A percentile compares a stretch with the other conserved stretches of the same genome.
Conservation (phyloP, 2,888 invertebrate genomes). For the Thymelicus lineola region DNA sequence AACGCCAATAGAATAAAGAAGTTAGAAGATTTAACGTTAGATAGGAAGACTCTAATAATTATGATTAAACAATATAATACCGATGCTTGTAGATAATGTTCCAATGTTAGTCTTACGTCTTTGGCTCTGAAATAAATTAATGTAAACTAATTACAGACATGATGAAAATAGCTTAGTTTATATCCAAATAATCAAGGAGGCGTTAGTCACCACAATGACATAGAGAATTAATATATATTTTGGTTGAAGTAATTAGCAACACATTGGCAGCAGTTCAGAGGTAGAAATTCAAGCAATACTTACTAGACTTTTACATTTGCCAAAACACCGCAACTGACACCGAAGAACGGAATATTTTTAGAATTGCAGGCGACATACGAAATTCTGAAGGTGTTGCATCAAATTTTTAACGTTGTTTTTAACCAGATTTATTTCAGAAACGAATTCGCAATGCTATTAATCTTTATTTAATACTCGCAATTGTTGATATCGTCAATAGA, state of each 20-base stretch:
- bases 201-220: slow-evolving; percentile 22
- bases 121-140: background rate
- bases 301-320: slow-evolving; percentile 34
- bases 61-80: too few species aligned
- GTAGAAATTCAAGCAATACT: slow-evolving; percentile 26
- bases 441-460: slow-evolving; percentile 2
- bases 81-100: too few species aligned
- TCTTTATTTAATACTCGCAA: background rate
- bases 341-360: slow-evolving; percentile 23
- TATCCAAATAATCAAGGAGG: slow-evolving; percentile 17
- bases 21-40: too few species aligned
- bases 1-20: too few species aligned
- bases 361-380: slow-evolving; percentile 15
- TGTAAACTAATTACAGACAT: background rate
- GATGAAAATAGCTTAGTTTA: background rate
- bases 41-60: too few species aligned
- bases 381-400: background rate
- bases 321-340: slow-evolving; percentile 30
- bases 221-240: slow-evolving; percentile 32
- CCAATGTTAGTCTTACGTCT: background rate
- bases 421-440: background rate
- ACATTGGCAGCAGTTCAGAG: slow-evolving; percentile 36
- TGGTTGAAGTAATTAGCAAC: slow-evolving; percentile 36
- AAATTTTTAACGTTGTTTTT: background rate
- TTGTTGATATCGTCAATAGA: background rate